A percentile compares a stretch with the other conserved stretches of the same genome.
Evolutionary conservation across 2,113 vertebrate species (phyloP).

Genomic region (Tupaia tana): DNA sequence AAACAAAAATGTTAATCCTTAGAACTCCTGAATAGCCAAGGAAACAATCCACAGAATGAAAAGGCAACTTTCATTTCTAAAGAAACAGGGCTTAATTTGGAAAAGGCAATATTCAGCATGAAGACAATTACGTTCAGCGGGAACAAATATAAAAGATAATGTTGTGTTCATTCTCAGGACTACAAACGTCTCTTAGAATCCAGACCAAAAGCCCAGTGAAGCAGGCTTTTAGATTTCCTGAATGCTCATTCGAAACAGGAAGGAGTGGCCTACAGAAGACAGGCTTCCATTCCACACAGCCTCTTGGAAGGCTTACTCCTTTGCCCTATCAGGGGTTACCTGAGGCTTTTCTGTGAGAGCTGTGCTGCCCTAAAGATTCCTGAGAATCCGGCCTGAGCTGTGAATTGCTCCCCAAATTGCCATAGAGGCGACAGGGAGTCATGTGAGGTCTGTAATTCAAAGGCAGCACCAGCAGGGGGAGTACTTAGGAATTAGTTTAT

Average conservation of each 20-base stretch:
- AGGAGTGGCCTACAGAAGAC: not conserved
- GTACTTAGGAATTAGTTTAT: not conserved
- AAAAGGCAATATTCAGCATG: not conserved
- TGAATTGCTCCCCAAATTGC: not conserved
- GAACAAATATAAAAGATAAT: not conserved
- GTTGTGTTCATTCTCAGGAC: not conserved
- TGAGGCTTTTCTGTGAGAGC: not conserved
- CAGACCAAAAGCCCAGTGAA: not conserved
- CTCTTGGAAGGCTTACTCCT: not conserved
- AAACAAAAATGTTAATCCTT: not conserved
- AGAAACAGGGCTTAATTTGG: not conserved
- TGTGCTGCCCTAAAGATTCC: fast-evolving
- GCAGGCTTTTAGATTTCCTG: not conserved
- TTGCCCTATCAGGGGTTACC: not conserved
- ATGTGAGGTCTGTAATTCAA: not conserved
- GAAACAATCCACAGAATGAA: not conserved
- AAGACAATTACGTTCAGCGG: not conserved
- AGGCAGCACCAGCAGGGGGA: not conserved
- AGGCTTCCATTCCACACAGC: not conserved
- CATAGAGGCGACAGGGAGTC: not conserved
- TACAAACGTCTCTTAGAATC: not conserved
- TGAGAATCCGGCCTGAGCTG: not conserved
- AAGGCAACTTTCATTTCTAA: not conserved
- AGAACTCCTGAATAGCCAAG: not conserved
- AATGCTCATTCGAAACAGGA: not conserved